Evolutionary conservation across 1,140 invertebrate genomes (phyloP).

Genomic region (Teleopsis dalmanni): DNA sequence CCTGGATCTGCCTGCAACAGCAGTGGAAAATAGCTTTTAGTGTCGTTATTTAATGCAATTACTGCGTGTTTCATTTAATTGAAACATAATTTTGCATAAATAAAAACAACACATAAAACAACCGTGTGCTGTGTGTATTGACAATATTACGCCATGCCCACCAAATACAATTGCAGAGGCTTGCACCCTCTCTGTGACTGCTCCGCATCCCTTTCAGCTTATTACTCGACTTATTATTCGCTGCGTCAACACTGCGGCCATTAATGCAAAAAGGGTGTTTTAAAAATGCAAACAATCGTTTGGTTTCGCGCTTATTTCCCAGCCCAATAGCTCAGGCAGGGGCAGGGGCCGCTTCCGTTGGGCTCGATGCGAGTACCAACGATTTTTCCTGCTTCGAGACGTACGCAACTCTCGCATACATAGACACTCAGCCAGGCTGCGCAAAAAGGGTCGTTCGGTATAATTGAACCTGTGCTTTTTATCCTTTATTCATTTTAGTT

Average conservation of each 20-base stretch:
- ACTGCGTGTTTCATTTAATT: background rate
- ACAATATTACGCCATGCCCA: background rate
- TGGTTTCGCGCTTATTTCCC: background rate
- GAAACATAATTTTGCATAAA: background rate
- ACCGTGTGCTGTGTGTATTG: background rate
- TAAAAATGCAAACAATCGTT: background rate
- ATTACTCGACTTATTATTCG: background rate
- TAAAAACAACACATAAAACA: background rate
- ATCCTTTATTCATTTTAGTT: too few species aligned
- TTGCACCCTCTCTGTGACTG: background rate
- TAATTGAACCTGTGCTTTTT: too few species aligned
- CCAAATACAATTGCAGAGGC: background rate
- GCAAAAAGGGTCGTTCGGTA: too few species aligned
- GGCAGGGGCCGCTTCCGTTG: too few species aligned
- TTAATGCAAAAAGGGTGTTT: constrained; percentile 4
- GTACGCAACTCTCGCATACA: too few species aligned
- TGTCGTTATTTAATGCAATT: background rate
- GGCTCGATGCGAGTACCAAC: too few species aligned
- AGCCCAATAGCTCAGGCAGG: too few species aligned
- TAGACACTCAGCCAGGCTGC: too few species aligned
- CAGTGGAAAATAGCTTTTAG: background rate
- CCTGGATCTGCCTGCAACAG: too few species aligned
- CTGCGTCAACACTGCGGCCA: background rate
- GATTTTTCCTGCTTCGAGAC: too few species aligned
- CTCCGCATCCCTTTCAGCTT: background rate